phyloP scores from a whole-genome alignment of 1,140 invertebrate genomes.

The Spodoptera litura region DNA sequence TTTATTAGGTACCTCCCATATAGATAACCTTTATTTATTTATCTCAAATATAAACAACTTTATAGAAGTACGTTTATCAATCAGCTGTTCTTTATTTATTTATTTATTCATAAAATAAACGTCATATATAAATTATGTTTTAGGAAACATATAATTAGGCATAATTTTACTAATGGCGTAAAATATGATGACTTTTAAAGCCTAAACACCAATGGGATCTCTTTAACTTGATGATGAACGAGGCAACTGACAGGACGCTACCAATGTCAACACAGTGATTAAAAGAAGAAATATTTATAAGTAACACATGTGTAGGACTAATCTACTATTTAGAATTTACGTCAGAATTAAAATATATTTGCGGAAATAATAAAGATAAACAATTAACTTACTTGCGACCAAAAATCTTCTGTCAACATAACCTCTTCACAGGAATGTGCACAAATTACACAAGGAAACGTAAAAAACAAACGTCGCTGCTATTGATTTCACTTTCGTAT shows the following conservation, averaged over 20 bases:
- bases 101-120: constrained; percentile 1
- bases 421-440: constrained; percentile 58
- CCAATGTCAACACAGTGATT: not conserved
- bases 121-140: not conserved
- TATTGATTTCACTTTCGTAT: constrained; percentile 36
- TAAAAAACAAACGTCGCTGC: constrained; percentile 8
- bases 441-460: constrained; percentile 23
- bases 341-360: not conserved
- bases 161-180: constrained; percentile 1
- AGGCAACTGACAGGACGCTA: no score
- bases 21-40: constrained; percentile 2
- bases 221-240: not conserved
- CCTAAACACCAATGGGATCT: not conserved
- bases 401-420: constrained; percentile 76
- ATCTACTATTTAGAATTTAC: no score
- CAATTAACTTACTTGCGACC: constrained; percentile 65
- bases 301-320: no score
- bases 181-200: constrained; percentile 1
- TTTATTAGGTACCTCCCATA: not conserved
- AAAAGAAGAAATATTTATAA: not conserved
- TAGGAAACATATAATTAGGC: not conserved
- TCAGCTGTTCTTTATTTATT: constrained; percentile 22
- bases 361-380: constrained; percentile 8
- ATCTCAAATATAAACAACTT: constrained; percentile 16
- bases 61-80: not conserved